These are phyloP conservation scores for Aulostomus chinensis DNA, from an alignment of 2,797 vertebrate genomes.

Conservation along the genomic window DNA sequence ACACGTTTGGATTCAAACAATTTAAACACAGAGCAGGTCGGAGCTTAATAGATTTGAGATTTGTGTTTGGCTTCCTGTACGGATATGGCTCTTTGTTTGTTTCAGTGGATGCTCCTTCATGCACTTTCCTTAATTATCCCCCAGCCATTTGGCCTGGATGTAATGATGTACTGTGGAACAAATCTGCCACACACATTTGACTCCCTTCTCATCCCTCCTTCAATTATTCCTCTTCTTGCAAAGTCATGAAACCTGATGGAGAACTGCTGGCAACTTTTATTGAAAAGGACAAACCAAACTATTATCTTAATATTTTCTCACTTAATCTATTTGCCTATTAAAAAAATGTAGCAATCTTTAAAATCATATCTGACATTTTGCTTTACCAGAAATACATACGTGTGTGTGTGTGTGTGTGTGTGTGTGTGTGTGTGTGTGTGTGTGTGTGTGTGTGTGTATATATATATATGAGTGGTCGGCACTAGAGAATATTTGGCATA, in stretches of 20 bases:
- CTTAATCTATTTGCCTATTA: no score
- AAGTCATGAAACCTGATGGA: slow-evolving; percentile 1
- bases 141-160: not conserved
- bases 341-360: no score
- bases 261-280: no score
- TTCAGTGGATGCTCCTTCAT: slow-evolving; percentile 1
- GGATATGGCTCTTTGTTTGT: slow-evolving; percentile 5
- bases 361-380: no score
- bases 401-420: no score
- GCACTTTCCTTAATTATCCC: not conserved
- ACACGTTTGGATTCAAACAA: not conserved
- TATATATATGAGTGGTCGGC: no score
- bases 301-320: no score
- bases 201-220: not conserved
- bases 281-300: no score
- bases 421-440: no score
- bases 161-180: not conserved
- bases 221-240: slow-evolving; percentile 1
- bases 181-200: not conserved
- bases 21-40: not conserved
- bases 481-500: no score
- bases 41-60: not conserved
- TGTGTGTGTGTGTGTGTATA: no score
- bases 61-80: slow-evolving; percentile 10
- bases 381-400: no score